Base-by-base conservation (phyloP, 1,140 invertebrate species). In the Bombus confusus region DNA sequence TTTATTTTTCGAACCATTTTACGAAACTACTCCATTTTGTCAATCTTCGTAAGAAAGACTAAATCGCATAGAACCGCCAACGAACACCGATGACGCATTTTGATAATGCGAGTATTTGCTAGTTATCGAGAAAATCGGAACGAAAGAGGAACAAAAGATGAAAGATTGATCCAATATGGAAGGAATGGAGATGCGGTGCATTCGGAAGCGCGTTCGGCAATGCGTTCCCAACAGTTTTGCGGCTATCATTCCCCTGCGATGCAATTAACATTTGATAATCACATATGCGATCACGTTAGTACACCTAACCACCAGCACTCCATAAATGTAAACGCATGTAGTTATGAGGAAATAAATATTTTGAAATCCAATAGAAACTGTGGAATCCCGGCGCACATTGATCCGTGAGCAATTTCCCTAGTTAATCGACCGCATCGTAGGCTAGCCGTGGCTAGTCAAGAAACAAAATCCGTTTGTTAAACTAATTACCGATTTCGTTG, bases 281-380 rank as follows among this genome's bases (percentile, higher is more conserved):
- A 88, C 41, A 62, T 71, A 66, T 72, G 59, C 89, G 83, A 76
- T 47, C 78, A 71, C 76, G 64, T 66, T 82, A 85, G 37, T 78
- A 72, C 76, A 18, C 73, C 68, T 83, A 87, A 85, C 87, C 68
- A 69, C 41, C 62, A 31, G 41, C 82, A 83, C 79, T 81, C 37
- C 47, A 72, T 78, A 83, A 83, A 59, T 85, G 64, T 82, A 85
- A 76, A 57, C 59, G 76, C 71, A 87, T 90, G 68, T 90, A 90
- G 80, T 88, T 87, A 80, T 71, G 59, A 52, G 25, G 66, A 77
- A 90, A 90, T 90, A 90, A 90, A 90, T 90, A 90, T 90, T 90
- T 90, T 90, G 57, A 88, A 85, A 69, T 64, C 59, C 87, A 75
- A 47, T 25, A 10, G 10, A 37, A 79, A 43, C 13, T n/a, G 13